These are phyloP conservation scores for Fundulus diaphanus DNA, from an alignment of 2,797 vertebrate species.

Conservation along the genomic window DNA sequence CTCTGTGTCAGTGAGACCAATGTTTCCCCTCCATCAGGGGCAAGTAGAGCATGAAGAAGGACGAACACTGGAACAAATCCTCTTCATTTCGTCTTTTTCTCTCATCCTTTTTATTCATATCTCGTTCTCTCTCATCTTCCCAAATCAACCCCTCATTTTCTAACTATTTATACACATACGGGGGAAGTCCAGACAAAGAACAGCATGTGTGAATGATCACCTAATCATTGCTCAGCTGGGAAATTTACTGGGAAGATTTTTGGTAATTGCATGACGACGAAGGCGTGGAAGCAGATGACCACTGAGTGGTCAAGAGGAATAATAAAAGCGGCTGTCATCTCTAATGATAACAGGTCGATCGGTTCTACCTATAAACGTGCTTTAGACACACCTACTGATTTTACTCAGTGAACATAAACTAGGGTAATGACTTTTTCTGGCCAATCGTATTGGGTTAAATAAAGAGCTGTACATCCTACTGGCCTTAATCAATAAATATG, in stretches of 20 bases:
- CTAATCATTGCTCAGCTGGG: slow-evolving; percentile 37
- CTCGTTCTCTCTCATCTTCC: slow-evolving; percentile 15
- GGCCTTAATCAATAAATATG: slow-evolving; percentile 69
- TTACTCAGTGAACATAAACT: slow-evolving; percentile 77
- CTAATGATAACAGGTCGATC: slow-evolving; percentile 76
- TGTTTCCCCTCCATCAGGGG: slow-evolving; percentile 76
- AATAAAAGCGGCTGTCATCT: slow-evolving; percentile 75
- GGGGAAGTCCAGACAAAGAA: slow-evolving; percentile 20
- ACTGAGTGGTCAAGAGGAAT: slow-evolving; percentile 71
- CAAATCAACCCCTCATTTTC: slow-evolving; percentile 15
- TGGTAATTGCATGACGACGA: slow-evolving; percentile 32
- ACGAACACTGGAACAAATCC: slow-evolving; percentile 73
- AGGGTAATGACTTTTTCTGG: slow-evolving; percentile 64
- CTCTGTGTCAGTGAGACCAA: slow-evolving; percentile 68
- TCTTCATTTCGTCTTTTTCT: slow-evolving; percentile 50
- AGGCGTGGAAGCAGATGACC: slow-evolving; percentile 53
- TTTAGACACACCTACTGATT: slow-evolving; percentile 74
- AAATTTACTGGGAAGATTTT: slow-evolving; percentile 48
- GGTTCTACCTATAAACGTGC: slow-evolving; percentile 67
- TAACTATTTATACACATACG: slow-evolving; percentile 16
- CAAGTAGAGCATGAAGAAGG: slow-evolving; percentile 73
- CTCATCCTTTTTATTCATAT: slow-evolving; percentile 32
- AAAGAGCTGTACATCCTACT: slow-evolving; percentile 63
- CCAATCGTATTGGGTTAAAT: slow-evolving; percentile 76
- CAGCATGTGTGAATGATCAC: slow-evolving; percentile 33